Evolutionary conservation across 2,113 vertebrate species (phyloP).

Genomic region (Trogon melanurus): DNA sequence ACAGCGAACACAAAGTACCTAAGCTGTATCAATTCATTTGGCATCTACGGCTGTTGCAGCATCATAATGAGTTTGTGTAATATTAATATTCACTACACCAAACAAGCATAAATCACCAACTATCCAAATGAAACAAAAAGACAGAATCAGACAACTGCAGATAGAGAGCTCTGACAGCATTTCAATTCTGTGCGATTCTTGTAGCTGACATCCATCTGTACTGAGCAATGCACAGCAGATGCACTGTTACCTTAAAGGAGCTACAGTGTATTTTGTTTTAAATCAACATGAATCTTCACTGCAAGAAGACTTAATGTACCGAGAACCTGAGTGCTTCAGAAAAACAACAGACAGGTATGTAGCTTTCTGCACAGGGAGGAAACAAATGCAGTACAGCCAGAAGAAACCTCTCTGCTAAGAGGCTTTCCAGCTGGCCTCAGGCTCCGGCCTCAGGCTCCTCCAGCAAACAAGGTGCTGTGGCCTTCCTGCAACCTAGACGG

Average conservation of each 20-base stretch:
- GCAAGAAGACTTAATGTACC: not conserved
- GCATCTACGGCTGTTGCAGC: not conserved
- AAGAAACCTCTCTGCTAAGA: not conserved
- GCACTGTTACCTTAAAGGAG: not conserved
- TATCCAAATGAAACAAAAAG: not conserved
- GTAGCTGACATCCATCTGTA: not conserved
- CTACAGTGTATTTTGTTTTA: not conserved
- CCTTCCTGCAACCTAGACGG: not conserved
- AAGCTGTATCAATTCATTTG: not conserved
- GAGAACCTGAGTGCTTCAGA: not conserved
- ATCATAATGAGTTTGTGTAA: not conserved
- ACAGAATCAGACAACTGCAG: not conserved
- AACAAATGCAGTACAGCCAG: not conserved
- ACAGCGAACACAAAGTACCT: conserved; percentile 2
- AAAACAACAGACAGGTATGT: not conserved
- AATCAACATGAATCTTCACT: not conserved
- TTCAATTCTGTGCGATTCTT: not conserved
- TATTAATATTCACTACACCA: conserved; percentile 26
- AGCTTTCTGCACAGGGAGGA: not conserved
- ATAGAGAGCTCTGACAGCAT: not conserved
- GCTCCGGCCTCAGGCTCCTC: not conserved
- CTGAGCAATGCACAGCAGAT: not conserved
- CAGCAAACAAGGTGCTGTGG: not conserved
- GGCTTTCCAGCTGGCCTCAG: not conserved
- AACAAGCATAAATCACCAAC: conserved; percentile 23